phyloP scores from a whole-genome alignment of 2,113 vertebrate genomes.

The Leuciscus idus region DNA sequence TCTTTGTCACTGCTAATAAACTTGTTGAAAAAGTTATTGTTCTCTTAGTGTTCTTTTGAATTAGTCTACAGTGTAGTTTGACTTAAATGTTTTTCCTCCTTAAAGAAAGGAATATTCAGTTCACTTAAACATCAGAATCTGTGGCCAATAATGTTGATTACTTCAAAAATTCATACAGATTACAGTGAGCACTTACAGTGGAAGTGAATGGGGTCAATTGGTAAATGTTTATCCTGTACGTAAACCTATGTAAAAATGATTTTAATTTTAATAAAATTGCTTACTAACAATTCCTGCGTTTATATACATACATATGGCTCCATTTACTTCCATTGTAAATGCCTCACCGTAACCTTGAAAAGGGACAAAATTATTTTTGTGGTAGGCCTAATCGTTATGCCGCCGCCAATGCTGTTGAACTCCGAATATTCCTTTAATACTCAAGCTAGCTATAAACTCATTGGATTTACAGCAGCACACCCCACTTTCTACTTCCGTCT shows the following conservation, averaged over 20 bases:
- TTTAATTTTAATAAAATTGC: no score
- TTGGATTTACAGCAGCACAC: neutral
- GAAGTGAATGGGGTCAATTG: neutral
- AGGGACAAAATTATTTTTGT: neutral
- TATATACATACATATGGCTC: no score
- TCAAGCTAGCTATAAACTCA: neutral
- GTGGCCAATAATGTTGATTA: neutral
- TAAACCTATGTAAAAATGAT: no score
- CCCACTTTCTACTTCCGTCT: neutral
- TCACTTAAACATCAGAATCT: neutral
- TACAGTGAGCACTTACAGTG: neutral
- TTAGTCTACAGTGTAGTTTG: neutral
- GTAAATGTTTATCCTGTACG: no score
- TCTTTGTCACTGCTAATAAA: slow-evolving; percentile 64
- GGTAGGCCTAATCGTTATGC: neutral
- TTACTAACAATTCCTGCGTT: no score
- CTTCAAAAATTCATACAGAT: neutral
- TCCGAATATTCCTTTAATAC: neutral
- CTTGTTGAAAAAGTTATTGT: slow-evolving; percentile 42
- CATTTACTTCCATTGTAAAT: neutral
- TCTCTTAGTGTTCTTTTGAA: neutral
- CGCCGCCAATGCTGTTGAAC: neutral
- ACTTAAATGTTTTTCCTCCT: neutral
- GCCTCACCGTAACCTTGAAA: neutral
- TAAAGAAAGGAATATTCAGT: neutral